These are phyloP conservation scores for Polyodon spathula DNA, from an alignment of 2,113 vertebrate species.

Conservation along the genomic window DNA sequence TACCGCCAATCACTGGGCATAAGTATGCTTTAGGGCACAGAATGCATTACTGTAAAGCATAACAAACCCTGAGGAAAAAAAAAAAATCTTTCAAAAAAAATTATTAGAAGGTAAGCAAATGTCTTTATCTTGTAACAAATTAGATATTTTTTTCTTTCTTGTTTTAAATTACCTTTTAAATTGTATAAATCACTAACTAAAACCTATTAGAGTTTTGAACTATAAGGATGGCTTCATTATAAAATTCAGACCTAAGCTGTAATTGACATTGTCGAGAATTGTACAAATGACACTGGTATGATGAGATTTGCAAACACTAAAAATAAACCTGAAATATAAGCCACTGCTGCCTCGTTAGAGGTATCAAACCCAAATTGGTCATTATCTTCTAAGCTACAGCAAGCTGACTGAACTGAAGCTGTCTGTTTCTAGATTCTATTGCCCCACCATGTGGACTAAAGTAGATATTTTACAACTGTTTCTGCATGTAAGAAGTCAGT, in stretches of 20 bases:
- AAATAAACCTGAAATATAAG: neutral
- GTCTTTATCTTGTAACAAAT: no score
- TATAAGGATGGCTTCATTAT: neutral
- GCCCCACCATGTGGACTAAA: constrained; percentile 86
- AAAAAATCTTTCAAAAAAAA: no score
- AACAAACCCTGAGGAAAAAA: no score
- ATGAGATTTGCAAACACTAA: neutral
- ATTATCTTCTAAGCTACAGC: neutral
- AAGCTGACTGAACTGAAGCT: neutral
- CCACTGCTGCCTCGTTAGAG: neutral
- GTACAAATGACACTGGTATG: neutral
- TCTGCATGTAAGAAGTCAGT: neutral
- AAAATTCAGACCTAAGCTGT: neutral
- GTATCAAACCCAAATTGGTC: neutral
- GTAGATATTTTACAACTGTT: constrained; percentile 43
- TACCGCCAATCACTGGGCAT: no score
- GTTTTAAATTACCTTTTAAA: no score
- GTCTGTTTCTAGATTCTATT: constrained; percentile 63
- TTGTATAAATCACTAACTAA: neutral
- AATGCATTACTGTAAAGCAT: no score
- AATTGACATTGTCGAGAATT: neutral
- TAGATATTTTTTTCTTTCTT: no score
- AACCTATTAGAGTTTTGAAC: neutral
- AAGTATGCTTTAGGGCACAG: no score
- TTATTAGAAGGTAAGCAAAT: no score